Conservation (phyloP, 2,113 vertebrate genomes). For the Egretta garzetta region DNA sequence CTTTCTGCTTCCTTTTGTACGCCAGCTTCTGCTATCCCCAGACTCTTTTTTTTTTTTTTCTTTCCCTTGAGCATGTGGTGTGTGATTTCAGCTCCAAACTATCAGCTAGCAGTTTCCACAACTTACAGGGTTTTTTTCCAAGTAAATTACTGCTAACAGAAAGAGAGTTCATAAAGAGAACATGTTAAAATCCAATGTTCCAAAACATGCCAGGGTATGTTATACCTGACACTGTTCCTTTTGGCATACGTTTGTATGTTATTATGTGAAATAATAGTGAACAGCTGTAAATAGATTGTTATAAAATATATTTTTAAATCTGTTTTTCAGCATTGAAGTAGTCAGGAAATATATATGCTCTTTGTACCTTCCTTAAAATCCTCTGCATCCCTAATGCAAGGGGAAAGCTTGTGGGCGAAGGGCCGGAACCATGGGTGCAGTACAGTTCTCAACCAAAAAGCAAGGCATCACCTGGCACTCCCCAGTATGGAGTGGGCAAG, state of each 20-base stretch:
- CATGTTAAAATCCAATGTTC: neutral
- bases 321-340: neutral
- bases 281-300: neutral
- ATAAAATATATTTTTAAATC: neutral
- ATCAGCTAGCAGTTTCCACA: neutral
- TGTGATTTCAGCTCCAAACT: neutral
- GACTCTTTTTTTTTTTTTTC: neutral
- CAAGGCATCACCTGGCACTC: neutral
- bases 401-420: neutral
- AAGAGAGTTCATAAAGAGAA: neutral
- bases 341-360: neutral
- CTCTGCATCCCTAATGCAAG: neutral
- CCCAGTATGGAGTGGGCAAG: neutral
- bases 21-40: neutral
- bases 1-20: neutral
- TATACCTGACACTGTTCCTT: neutral
- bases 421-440: neutral
- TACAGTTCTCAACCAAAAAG: neutral
- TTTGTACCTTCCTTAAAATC: neutral
- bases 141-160: neutral
- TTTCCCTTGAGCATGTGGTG: neutral
- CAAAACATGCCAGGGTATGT: neutral
- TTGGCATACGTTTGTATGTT: neutral
- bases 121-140: neutral
- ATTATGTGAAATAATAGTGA: neutral